Evolutionary conservation across 2,797 vertebrate species (phyloP), one percentile per base, ranked within the genome.

Genomic region (Enteromius thamalakanensis): DNA sequence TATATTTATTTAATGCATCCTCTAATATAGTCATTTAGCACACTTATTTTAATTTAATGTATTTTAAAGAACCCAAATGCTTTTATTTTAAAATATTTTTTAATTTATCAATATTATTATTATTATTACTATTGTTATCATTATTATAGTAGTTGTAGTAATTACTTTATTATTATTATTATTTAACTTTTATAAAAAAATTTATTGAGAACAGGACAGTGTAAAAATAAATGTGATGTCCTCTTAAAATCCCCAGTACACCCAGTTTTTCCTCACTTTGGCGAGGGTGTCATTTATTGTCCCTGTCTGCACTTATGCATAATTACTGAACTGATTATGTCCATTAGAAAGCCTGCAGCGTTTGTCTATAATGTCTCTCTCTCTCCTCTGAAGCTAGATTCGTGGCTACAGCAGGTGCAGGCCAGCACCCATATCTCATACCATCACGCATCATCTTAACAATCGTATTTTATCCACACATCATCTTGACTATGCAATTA

Each of bases 301-400:
- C 79, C 26, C 69, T 45, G 82, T 85, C 64, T 71, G 86, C 80
- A 83, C 67, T 53, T 87, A 89, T 90, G 77, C 82, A 89, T 91
- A 92, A 92, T 91, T 92, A 90, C 80, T 1, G 88, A 89, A 90
- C 91, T 89, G 81, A 92, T 92, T 90, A 90, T 83, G 84, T 87
- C 88, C 87, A 92, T 93, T 91, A 91, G 89, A 93, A 85, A 87
- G 81, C 84, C 19, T 82, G 87, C 92, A 91, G 91, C 89, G 12
- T 37, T 9, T 17, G 19, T 7, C 4, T 58, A 23, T 26, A 42
- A 6, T 19, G 14, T 23, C 49, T 42, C 2, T 90, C 86, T 89
- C 55, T 84, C 90, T 86, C 67, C 15, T 34, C 90, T 85, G 84
- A 8, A 53, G 87, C 89, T 91, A 90, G 87, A 86, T 89, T 81